Percentiles rank a stretch among this genome's conserved stretches.
These are phyloP conservation scores for Myiotriccus ornatus DNA, from an alignment of 2,797 vertebrate genomes.

Conservation along the genomic window DNA sequence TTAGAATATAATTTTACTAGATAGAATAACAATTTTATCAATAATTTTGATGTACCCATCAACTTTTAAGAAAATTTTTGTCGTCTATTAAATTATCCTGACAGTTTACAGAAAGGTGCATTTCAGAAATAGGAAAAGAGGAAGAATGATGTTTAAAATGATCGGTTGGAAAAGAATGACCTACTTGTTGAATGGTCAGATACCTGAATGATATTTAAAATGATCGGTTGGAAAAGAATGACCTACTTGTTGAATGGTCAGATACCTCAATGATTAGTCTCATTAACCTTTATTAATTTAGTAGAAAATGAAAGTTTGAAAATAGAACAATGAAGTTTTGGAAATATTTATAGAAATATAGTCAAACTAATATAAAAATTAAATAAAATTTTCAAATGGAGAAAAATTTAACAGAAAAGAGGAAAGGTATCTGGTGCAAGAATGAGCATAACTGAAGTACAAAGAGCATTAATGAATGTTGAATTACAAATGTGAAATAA, in stretches of 20 bases:
- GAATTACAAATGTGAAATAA: background rate
- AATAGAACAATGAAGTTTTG: background rate
- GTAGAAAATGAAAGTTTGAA: background rate
- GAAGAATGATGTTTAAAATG: background rate
- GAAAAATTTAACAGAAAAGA: background rate
- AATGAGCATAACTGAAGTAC: background rate
- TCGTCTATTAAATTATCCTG: background rate
- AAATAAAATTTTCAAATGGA: background rate
- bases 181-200: background rate
- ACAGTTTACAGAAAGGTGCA: background rate
- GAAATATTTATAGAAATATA: background rate
- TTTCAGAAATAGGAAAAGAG: background rate
- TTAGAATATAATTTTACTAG: background rate
- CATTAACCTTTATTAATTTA: background rate
- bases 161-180: background rate
- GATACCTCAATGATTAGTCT: background rate
- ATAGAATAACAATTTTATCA: background rate
- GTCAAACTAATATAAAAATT: background rate
- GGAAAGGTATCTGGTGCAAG: background rate
- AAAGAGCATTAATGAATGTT: background rate
- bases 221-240: background rate
- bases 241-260: background rate
- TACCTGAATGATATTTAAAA: background rate
- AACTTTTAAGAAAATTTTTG: background rate
- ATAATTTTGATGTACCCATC: background rate